Evolutionary conservation across 2,888 invertebrate species (phyloP).

Genomic region (Ryuthela nishihirai): DNA sequence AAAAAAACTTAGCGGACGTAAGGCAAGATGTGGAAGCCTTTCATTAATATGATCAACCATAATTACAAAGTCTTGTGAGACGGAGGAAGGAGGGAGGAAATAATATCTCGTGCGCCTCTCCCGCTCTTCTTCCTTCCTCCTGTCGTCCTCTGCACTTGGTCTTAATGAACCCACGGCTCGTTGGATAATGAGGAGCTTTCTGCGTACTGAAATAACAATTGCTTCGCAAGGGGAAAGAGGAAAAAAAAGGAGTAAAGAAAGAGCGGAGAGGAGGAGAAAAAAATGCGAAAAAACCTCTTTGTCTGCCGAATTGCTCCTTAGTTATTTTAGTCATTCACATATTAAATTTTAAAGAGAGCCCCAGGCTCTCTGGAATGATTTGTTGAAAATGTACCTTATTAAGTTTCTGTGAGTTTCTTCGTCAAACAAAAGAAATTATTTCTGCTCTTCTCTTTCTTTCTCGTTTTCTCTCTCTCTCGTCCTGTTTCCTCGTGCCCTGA

Average conservation of each 20-base stretch:
- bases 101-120: constrained; percentile 2
- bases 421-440: constrained; percentile 39
- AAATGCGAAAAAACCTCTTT: constrained; percentile 19
- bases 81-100: constrained; percentile 21
- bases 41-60: constrained; percentile 40
- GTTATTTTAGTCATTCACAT: constrained; percentile 39
- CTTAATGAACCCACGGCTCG: constrained; percentile 37
- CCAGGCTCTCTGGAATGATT: constrained; percentile 33
- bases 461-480: too few species aligned
- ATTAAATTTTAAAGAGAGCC: constrained; percentile 40
- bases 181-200: constrained; percentile 32
- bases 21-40: too few species aligned
- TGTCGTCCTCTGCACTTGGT: constrained; percentile 19
- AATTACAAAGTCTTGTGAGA: constrained; percentile 30
- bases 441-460: too few species aligned
- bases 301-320: constrained; percentile 21
- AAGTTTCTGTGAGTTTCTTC: constrained; percentile 36
- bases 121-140: constrained; percentile 26
- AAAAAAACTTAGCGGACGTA: constrained; percentile 21
- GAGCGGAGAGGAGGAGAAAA: constrained; percentile 8
- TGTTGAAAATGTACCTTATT: constrained; percentile 39
- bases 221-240: constrained; percentile 17
- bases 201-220: constrained; percentile 38
- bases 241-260: neutral
- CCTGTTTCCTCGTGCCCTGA: too few species aligned